These are phyloP conservation scores for Zeus faber DNA, from an alignment of 2,113 vertebrate genomes.

Conservation along the genomic window DNA sequence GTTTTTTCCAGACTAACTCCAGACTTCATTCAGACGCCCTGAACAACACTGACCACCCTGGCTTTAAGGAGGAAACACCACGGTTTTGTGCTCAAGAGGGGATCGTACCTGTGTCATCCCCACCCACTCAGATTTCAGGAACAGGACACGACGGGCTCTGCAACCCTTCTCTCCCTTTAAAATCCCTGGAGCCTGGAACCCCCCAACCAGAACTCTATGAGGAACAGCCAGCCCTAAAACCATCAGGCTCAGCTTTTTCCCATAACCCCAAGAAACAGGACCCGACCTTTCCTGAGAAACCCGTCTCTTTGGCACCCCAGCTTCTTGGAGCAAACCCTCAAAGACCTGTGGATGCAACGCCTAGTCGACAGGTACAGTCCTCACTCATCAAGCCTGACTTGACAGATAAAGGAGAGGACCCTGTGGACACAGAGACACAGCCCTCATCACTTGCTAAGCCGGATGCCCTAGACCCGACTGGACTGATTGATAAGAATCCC, in stretches of 20 bases:
- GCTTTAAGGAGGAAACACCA: slow-evolving; percentile 71
- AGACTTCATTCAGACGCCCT: slow-evolving; percentile 62
- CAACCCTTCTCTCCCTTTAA: neutral
- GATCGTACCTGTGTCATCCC: slow-evolving; percentile 38
- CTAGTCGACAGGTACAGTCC: slow-evolving; percentile 33
- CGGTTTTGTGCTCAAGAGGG: slow-evolving; percentile 31
- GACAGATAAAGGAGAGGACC: slow-evolving; percentile 38
- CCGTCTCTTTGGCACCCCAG: slow-evolving; percentile 11
- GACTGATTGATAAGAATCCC: neutral
- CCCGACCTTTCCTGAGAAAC: slow-evolving; percentile 3
- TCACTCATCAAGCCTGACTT: slow-evolving; percentile 35
- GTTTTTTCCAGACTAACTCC: slow-evolving; percentile 35
- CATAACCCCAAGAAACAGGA: slow-evolving; percentile 19
- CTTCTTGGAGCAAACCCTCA: slow-evolving; percentile 37
- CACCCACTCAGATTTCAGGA: slow-evolving; percentile 33
- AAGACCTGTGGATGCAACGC: slow-evolving; percentile 12
- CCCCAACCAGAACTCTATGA: neutral
- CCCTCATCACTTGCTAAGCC: slow-evolving; percentile 26
- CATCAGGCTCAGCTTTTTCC: neutral
- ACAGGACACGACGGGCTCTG: slow-evolving; percentile 7
- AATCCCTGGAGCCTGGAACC: neutral
- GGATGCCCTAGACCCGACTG: slow-evolving; percentile 6
- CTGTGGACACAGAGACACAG: slow-evolving; percentile 13
- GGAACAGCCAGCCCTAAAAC: slow-evolving; percentile 7
- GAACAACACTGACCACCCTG: slow-evolving; percentile 69